Percentiles rank a stretch among this genome's conserved stretches.
phyloP scores from a whole-genome alignment of 2,113 vertebrate species.

The Sander lucioperca region DNA sequence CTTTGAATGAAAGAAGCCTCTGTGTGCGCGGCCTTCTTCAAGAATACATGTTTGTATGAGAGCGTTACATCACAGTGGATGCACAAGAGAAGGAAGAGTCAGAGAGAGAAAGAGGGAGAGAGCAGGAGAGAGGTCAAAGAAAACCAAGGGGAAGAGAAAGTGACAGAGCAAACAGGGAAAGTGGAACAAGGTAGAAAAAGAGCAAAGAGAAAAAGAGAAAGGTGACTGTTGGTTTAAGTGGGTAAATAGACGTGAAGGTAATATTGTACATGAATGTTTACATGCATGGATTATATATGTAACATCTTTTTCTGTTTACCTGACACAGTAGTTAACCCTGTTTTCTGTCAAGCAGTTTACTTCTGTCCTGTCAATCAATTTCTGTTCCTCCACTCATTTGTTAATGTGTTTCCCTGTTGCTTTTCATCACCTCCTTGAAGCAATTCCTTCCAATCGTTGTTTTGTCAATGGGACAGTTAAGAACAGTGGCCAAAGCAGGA shows the following conservation, averaged over 20 bases:
- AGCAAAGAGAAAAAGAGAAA: slow-evolving; percentile 9
- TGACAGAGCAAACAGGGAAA: slow-evolving; percentile 19
- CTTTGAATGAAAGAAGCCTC: slow-evolving; percentile 67
- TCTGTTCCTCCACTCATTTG: not conserved
- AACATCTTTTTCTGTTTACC: slow-evolving; percentile 3
- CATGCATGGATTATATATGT: slow-evolving; percentile 6
- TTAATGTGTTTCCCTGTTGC: slow-evolving; percentile 19
- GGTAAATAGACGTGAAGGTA: slow-evolving; percentile 12
- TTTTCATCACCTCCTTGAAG: slow-evolving; percentile 30
- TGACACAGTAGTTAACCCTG: not conserved
- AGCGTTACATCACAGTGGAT: slow-evolving; percentile 64
- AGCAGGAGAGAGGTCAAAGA: slow-evolving; percentile 21
- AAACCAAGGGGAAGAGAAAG: slow-evolving; percentile 15
- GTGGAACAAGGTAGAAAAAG: slow-evolving; percentile 1
- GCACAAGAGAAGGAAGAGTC: slow-evolving; percentile 40
- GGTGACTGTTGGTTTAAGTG: not conserved
- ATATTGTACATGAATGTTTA: slow-evolving; percentile 2
- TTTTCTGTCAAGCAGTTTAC: slow-evolving; percentile 27
- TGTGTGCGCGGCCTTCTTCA: slow-evolving; percentile 61
- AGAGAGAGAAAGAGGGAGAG: not conserved
- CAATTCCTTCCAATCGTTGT: slow-evolving; percentile 7
- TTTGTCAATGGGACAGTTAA: slow-evolving; percentile 46
- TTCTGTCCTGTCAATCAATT: slow-evolving; percentile 36
- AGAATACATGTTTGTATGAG: slow-evolving; percentile 77
- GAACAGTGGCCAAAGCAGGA: slow-evolving; percentile 37